Evolutionary conservation across 2,888 invertebrate species (phyloP).

Genomic region (Pyralis farinalis): DNA sequence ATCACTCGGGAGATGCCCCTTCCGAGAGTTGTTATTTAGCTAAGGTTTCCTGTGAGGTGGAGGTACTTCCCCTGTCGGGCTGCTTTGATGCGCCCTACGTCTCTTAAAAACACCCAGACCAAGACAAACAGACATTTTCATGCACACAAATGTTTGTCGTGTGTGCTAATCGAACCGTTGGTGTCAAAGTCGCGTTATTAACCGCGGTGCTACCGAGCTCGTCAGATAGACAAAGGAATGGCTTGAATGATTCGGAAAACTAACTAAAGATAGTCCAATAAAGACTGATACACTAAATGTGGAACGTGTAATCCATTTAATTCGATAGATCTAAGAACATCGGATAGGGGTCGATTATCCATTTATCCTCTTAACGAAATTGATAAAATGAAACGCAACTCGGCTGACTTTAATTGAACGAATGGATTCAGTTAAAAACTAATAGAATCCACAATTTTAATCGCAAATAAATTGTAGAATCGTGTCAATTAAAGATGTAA

Average conservation of each 20-base stretch:
- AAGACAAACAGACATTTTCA: too few species aligned
- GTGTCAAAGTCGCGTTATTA: too few species aligned
- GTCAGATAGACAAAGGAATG: too few species aligned
- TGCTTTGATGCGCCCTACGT: too few species aligned
- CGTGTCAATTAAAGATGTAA: conserved; percentile 5
- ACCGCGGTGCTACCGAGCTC: too few species aligned
- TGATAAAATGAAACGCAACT: conserved; percentile 76
- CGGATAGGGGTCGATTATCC: conserved; percentile 79
- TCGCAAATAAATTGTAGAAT: conserved; percentile 25
- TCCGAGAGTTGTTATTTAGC: too few species aligned
- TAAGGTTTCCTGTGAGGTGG: too few species aligned
- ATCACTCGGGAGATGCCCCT: too few species aligned
- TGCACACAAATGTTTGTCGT: too few species aligned
- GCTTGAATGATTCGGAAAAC: not conserved
- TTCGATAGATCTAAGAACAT: conserved; percentile 68
- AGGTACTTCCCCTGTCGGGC: too few species aligned
- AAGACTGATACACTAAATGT: conserved; percentile 21
- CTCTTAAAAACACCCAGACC: too few species aligned
- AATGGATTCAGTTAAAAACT: conserved; percentile 65
- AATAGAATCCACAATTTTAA: conserved; percentile 48
- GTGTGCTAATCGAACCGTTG: too few species aligned
- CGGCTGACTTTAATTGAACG: conserved; percentile 74
- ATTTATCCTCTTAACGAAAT: conserved; percentile 80
- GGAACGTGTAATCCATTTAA: conserved; percentile 68
- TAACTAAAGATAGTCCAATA: conserved; percentile 3